Evolutionary conservation across 2,888 invertebrate genomes (phyloP), one percentile per base, ranked within the genome.

Genomic region (Actias luna): DNA sequence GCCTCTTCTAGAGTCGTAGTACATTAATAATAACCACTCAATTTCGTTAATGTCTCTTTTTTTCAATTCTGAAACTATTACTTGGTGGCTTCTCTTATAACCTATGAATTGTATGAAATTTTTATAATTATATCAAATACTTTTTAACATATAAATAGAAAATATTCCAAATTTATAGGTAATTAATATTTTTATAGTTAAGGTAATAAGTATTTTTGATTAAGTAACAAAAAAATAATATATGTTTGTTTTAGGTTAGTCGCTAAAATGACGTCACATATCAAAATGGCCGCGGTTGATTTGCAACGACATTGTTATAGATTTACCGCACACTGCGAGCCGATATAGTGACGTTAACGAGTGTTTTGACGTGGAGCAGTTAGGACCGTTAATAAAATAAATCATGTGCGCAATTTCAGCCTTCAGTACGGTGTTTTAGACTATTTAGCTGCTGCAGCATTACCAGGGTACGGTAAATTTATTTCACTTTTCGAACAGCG

Each of bases 251-350:
- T 16, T 8, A 18, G 60, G 14, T 5, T 50, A 16, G 27, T 35
- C 25, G n/a, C n/a, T 78, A 76, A 76, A 81, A 80, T 78, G 75
- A 72, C 68, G 69, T 64, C 69, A 70, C 67, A 69, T 68, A 72
- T 64, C 74, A 77, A 78, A 79, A 78, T 79, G 78, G 78, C 71
- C 64, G 67, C 63, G 31, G 46, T 67, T 72, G 69, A 76, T 76
- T 76, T 79, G 78, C 73, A 69, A 73, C 74, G 72, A 70, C 71
- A 70, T 67, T 76, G 73, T 69, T 64, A 67, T 71, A 74, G 74
- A 77, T 75, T 76, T 72, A 73, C 69, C 69, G 74, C 65, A 64
- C 67, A 70, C 58, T 70, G 70, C 68, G 67, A 65, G 69, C 65
- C 65, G 65, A 72, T 76, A 77, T 77, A 72, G 69, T 72, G 68